Evolutionary conservation across 2,888 invertebrate genomes (phyloP).

Genomic region (Troides helena): DNA sequence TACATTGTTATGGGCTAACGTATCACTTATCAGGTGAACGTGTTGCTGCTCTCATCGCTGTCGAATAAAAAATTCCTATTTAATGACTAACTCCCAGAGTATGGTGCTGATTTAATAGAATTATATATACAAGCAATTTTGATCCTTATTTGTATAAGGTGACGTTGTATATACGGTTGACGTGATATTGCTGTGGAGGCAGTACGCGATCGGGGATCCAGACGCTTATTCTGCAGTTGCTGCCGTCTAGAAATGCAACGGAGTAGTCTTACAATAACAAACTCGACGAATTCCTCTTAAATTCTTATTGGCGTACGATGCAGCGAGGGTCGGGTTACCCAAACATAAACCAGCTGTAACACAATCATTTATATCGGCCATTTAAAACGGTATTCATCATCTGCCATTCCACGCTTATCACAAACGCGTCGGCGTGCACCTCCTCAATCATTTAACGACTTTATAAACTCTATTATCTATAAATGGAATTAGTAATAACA

Average conservation of each 20-base stretch:
- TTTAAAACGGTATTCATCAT: slow-evolving; percentile 13
- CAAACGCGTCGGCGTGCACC: not conserved
- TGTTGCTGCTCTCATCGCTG: too few species aligned
- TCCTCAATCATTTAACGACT: not conserved
- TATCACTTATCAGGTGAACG: too few species aligned
- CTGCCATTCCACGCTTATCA: slow-evolving; percentile 3
- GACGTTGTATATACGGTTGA: too few species aligned
- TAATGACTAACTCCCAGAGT: too few species aligned
- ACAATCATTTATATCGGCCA: slow-evolving; percentile 16
- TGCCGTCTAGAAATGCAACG: slow-evolving; percentile 44
- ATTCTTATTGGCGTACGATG: slow-evolving; percentile 47
- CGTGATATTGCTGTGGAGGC: too few species aligned
- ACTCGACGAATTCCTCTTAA: slow-evolving; percentile 56
- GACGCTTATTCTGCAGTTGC: slow-evolving; percentile 58
- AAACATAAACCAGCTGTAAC: slow-evolving; percentile 44
- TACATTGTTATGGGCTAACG: too few species aligned
- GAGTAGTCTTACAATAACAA: slow-evolving; percentile 61
- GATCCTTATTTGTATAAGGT: not conserved
- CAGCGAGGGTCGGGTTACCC: slow-evolving; percentile 50
- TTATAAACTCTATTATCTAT: not conserved
- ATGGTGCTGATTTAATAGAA: too few species aligned
- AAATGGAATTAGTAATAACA: not conserved
- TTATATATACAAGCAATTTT: too few species aligned
- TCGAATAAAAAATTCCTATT: too few species aligned
- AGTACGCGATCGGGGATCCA: slow-evolving; percentile 35